These are phyloP conservation scores for Acanthurus tractus DNA, from an alignment of 2,797 vertebrate species.

Conservation along the genomic window DNA sequence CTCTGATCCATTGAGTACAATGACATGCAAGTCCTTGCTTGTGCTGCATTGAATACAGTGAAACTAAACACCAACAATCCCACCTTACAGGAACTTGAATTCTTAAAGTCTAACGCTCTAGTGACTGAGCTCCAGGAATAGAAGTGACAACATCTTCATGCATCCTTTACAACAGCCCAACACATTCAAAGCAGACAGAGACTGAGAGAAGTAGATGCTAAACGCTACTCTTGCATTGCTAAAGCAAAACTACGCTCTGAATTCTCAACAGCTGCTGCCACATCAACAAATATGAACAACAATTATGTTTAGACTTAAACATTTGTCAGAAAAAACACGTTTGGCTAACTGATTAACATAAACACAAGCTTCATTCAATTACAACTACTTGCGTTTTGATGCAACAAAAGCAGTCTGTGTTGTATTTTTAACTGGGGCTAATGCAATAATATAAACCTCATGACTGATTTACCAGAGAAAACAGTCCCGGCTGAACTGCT, in stretches of 20 bases:
- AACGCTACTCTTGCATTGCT: neutral
- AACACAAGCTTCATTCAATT: neutral
- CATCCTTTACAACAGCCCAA: neutral
- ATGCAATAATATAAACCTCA: conserved; percentile 64
- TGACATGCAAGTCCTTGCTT: neutral
- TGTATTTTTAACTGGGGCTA: conserved; percentile 25
- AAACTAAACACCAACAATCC: neutral
- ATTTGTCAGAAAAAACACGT: neutral
- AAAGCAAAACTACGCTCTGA: neutral
- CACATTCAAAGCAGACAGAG: neutral
- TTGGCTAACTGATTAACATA: neutral
- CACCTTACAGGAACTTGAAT: conserved; percentile 11
- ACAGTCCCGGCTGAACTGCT: neutral
- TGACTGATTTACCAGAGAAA: conserved; percentile 44
- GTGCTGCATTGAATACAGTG: neutral
- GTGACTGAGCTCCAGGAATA: neutral
- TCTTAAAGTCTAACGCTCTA: conserved; percentile 14
- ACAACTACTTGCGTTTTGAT: neutral
- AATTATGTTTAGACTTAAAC: neutral
- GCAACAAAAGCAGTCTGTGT: conserved; percentile 9
- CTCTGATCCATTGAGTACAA: neutral
- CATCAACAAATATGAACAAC: neutral
- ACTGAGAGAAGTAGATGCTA: neutral
- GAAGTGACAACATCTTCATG: too few species aligned
- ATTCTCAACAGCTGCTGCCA: neutral